Base-by-base conservation (phyloP, 2,797 vertebrate species). In the Sebastolobus alascanus region DNA sequence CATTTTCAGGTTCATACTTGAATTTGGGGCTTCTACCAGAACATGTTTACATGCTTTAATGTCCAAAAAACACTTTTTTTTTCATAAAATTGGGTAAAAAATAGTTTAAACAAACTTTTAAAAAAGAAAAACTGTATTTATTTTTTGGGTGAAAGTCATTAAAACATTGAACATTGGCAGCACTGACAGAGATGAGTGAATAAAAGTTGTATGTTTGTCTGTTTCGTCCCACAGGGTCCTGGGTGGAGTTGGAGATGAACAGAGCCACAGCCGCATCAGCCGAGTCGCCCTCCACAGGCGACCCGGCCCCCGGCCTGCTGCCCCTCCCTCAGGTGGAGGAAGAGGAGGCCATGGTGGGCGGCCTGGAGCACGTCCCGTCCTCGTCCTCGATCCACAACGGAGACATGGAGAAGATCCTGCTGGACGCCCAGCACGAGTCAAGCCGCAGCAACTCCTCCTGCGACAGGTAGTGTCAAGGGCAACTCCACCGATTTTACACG, bases 321-420 rank as follows among this genome's bases (percentile, higher is more conserved):
- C 93, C 97, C 91, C 95, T 95, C 14, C 90, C 92, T 25, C 92
- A 95, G 90, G 95, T 94, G 55, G 95, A 94, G 43, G 95, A 96
- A 72, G 95, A 94, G 71, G 94, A 95, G 86, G 96, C 95, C 81
- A 97, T 97, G 1, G 97, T 95, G 9, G 98, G 98, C 10, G 98
- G 97, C 0, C 91, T 99, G 94, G 98, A 99, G 66, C 98, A 99
- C 0, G 98, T 99, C 16, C 98, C 98, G 0, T 99, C 98, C 0
- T 99, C 98, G 0, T 99, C 98, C 81, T 99, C 98, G 1, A 99
- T 99, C 93, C 98, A 99, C 93, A 98, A 99, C 0, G 98, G 97
- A 40, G 98, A 99, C 95, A 99, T 99, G 98, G 98, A 99, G 85
- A 99, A 97, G 94, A 99, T 99, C 80, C 96, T 99, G 20, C 86